phyloP scores from a whole-genome alignment of 2,888 invertebrate genomes.

The Pimpla rufipes region DNA sequence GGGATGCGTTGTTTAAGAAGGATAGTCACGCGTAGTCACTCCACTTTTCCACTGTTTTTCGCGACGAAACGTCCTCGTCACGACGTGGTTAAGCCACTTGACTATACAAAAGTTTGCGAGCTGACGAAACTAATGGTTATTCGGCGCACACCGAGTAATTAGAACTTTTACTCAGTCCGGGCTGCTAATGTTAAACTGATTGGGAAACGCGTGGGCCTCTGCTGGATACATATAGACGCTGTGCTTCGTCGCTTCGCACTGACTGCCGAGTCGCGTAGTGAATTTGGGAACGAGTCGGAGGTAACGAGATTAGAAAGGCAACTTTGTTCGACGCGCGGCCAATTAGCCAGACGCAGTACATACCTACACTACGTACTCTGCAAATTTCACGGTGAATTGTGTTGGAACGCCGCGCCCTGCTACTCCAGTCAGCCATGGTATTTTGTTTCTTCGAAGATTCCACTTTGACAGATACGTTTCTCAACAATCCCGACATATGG shows the following conservation, averaged over 20 bases:
- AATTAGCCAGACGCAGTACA: constrained; percentile 77
- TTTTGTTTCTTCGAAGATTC: no score
- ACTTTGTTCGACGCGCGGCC: constrained; percentile 81
- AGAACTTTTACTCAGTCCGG: constrained; percentile 79
- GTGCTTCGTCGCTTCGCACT: constrained; percentile 26
- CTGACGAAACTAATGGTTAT: constrained; percentile 78
- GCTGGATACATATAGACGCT: neutral
- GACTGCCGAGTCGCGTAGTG: constrained; percentile 69
- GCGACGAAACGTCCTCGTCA: neutral
- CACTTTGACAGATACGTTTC: constrained; percentile 5
- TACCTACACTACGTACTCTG: neutral
- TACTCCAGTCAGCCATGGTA: constrained; percentile 5
- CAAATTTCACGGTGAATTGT: constrained; percentile 52
- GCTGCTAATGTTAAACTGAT: constrained; percentile 82
- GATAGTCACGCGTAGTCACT: constrained; percentile 14
- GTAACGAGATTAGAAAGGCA: constrained; percentile 83
- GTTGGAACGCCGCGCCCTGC: constrained; percentile 24
- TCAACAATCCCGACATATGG: constrained; percentile 18
- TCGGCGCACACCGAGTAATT: constrained; percentile 81
- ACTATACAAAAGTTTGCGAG: constrained; percentile 64
- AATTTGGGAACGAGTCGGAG: constrained; percentile 79
- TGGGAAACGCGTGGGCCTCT: constrained; percentile 74
- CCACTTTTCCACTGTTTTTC: constrained; percentile 24
- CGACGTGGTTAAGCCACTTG: constrained; percentile 43
- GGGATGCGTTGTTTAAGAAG: constrained; percentile 13